Evolutionary conservation across 2,797 vertebrate genomes (phyloP).

Genomic region (Chaetophractus vellerosus): DNA sequence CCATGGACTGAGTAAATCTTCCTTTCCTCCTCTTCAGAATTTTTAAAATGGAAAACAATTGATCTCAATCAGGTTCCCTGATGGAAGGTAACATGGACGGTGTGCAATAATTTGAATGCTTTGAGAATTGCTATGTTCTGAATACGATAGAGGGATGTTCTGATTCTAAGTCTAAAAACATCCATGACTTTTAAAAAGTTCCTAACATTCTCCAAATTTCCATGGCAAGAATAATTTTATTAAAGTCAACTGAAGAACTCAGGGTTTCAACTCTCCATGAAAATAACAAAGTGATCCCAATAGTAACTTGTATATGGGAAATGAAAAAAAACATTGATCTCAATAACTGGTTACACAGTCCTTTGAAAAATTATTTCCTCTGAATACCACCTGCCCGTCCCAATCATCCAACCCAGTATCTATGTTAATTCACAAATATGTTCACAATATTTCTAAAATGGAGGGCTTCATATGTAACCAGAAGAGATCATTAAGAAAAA

Average conservation of each 20-base stretch:
- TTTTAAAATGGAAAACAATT: neutral
- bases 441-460: neutral
- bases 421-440: neutral
- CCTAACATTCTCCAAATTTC: neutral
- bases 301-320: neutral
- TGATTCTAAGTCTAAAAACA: neutral
- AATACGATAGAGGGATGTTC: neutral
- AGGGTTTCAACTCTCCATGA: neutral
- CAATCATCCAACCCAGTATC: neutral
- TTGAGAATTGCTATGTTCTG: too few species aligned
- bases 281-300: neutral
- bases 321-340: neutral
- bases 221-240: neutral
- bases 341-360: neutral
- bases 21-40: neutral
- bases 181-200: fast-evolving
- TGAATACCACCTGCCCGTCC: neutral
- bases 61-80: neutral
- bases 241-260: neutral
- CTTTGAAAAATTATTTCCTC: neutral
- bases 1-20: neutral
- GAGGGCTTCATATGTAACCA: neutral
- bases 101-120: fast-evolving
- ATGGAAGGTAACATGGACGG: neutral
- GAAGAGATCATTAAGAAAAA: neutral